Base-by-base conservation (phyloP, 2,113 vertebrate species). In the Nothoprocta perdicaria region DNA sequence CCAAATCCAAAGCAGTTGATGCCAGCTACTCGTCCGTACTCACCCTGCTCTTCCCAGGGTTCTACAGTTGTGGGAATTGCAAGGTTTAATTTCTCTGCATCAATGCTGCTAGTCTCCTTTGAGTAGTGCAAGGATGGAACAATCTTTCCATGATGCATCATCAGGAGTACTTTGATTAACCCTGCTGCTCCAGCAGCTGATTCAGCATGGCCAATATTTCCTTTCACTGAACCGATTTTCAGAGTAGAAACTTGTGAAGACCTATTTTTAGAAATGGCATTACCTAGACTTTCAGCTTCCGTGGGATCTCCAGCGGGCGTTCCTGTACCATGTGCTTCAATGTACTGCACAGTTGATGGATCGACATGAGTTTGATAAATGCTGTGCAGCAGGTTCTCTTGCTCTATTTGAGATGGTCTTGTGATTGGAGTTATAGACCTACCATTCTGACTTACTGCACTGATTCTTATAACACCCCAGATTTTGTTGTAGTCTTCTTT, bases 1-100 rank as follows among this genome's bases (percentile, higher is more conserved):
- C 98, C 98, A 97, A 98, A 99, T 18, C 98, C 98, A 98, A 99
- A 99, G 93, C 97, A 98, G 88, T 98, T 99, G 83, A 99, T 90
- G 40, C 98, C 98, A 80, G 98, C 98, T 65, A 98, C 82, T 95
- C 97, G 98, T 63, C 96, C 96, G 16, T 80, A 89, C 61, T 97
- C 94, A 14, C 74, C 35, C 13, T 81, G 93, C 43, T 96, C 95
- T 79, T 97, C 95, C 98, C 98, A 99, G 62, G 93, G 97, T 67
- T 98, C 96, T 46, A 95, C 94, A 80, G 80, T 65, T 21, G 94
- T 97, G 33, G 97, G 98, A 93, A 99, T 91, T 2, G 85, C 96
- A 73, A 98, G 78, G 46, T 98, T 97, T 57, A 98, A 88, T 53
- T 95, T 92, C 88, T 98, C 95, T 33, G 95, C 76, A 45, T 99